Conservation (phyloP, 2,888 invertebrate genomes). For the Pachydiplax longipennis region DNA sequence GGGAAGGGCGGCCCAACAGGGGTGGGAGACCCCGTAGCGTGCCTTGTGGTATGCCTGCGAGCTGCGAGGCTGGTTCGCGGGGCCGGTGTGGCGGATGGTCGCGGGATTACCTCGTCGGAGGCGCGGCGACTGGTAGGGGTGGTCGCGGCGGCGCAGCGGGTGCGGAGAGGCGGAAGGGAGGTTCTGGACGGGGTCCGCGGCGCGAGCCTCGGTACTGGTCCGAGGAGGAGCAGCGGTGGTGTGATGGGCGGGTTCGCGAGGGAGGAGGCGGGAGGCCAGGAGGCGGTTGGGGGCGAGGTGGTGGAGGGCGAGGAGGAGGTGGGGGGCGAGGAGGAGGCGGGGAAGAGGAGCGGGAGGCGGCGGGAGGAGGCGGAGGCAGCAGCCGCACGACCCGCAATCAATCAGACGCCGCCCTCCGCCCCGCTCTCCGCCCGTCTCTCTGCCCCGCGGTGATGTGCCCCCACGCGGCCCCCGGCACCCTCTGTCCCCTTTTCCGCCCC, state of each 20-base stretch:
- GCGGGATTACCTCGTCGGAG: neutral
- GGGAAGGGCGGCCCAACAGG: neutral
- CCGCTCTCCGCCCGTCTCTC: neutral
- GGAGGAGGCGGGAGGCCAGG: neutral
- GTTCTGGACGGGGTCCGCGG: too few relatives aligned
- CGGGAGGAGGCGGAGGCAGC: neutral
- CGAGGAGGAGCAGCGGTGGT: neutral
- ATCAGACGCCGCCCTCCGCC: neutral
- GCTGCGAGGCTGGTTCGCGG: neutral
- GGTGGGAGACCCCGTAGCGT: neutral
- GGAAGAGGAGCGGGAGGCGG: neutral
- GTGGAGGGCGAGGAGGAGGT: neutral
- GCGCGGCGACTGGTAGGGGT: neutral
- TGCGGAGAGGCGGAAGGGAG: neutral
- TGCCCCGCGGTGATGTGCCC: neutral
- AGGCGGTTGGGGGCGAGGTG: neutral
- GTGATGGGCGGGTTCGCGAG: neutral
- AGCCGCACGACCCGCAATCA: neutral
- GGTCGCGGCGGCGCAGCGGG: neutral
- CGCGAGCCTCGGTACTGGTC: neutral
- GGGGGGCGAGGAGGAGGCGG: neutral
- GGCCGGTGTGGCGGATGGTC: neutral
- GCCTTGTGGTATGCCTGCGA: slow-evolving; percentile 1
- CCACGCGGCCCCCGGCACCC: slow-evolving; percentile 3
- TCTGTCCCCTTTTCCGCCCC: neutral